These are phyloP conservation scores for Spinibarbus caldwelli DNA, from an alignment of 2,797 vertebrate species.

Conservation along the genomic window DNA sequence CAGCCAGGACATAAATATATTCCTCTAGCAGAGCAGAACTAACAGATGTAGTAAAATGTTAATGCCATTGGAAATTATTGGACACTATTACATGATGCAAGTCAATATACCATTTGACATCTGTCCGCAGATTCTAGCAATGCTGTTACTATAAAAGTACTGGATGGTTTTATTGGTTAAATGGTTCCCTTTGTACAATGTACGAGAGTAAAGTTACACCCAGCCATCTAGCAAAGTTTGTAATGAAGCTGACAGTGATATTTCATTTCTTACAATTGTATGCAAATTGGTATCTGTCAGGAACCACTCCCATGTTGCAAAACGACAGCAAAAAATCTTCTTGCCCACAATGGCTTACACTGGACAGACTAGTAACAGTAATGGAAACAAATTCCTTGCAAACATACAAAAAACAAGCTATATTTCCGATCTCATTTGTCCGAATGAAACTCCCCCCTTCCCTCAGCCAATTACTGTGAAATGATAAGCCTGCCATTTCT, in stretches of 20 bases:
- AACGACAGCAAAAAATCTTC: not conserved
- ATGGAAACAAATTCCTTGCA: conserved; percentile 35
- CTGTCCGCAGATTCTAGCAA: not conserved
- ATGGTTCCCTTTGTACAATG: not conserved
- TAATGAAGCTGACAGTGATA: not conserved
- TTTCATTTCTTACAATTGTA: conserved; percentile 7
- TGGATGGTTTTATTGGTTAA: conserved; percentile 1
- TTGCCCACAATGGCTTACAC: not conserved
- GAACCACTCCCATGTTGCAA: not conserved
- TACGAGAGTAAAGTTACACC: not conserved
- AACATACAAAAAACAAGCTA: conserved; percentile 27
- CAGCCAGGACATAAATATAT: conserved; percentile 6
- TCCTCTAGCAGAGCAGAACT: conserved; percentile 17
- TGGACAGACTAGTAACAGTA: not conserved
- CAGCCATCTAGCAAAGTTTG: conserved; percentile 1
- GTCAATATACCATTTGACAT: not conserved
- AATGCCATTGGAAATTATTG: conserved; percentile 11
- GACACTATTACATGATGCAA: conserved; percentile 34
- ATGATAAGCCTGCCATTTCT: conserved; percentile 45
- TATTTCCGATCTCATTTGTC: conserved; percentile 40
- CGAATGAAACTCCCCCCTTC: conserved; percentile 23
- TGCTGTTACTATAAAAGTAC: conserved; percentile 24
- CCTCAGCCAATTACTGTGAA: conserved; percentile 40
- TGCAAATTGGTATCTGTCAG: not conserved
- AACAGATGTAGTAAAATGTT: conserved; percentile 10